Conservation (phyloP, 2,113 vertebrate genomes). For the Triplophysa siluroides region DNA sequence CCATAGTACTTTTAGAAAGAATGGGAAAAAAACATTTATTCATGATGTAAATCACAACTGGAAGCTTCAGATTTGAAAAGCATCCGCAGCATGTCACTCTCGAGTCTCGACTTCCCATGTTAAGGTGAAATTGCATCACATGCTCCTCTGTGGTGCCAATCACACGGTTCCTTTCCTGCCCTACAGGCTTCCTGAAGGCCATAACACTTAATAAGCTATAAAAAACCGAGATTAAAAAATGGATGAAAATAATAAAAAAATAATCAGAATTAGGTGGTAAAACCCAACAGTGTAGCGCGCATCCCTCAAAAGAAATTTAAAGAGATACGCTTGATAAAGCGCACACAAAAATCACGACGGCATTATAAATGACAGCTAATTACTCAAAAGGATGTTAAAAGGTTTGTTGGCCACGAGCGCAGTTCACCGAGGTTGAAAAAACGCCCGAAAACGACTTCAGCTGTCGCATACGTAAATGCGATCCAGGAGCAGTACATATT, state of each 20-base stretch:
- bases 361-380: neutral
- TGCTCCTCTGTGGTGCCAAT: neutral
- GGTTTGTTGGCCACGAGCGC: neutral
- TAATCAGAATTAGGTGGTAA: conserved; percentile 6
- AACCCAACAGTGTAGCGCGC: neutral
- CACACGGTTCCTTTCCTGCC: neutral
- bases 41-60: neutral
- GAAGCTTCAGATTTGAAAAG: conserved; percentile 1
- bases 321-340: neutral
- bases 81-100: neutral
- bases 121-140: conserved; percentile 9
- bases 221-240: neutral
- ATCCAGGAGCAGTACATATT: neutral
- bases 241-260: neutral
- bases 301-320: neutral
- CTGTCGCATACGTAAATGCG: neutral
- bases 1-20: neutral
- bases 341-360: neutral
- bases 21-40: neutral
- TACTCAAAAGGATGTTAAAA: neutral
- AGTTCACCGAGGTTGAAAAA: neutral
- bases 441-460: neutral
- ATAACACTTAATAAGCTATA: conserved; percentile 8
- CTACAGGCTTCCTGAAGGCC: conserved; percentile 21
- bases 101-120: conserved; percentile 7